phyloP scores from a whole-genome alignment of 37 sponge, comb jelly and placozoan species.

The Cliona cf. orientalis region DNA sequence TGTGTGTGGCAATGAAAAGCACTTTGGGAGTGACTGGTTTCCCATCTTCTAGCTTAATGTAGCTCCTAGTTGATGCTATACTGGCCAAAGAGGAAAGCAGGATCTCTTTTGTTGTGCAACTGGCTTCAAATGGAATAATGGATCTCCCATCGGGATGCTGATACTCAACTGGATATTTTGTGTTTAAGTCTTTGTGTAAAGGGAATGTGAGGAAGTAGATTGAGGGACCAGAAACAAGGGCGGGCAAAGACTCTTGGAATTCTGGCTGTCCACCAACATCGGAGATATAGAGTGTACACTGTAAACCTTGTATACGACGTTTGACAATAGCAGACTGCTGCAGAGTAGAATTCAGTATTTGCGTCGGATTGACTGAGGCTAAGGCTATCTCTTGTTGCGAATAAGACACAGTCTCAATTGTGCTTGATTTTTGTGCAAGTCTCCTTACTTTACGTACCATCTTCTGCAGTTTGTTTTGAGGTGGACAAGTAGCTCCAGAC shows the following conservation, averaged over 20 bases:
- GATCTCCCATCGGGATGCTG: background rate
- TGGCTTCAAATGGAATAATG: background rate
- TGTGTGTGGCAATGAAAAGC: background rate
- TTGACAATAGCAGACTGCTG: no score
- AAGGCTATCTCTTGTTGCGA: no score
- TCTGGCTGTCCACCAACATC: constrained; percentile 25
- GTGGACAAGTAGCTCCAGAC: no score
- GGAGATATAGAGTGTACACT: background rate
- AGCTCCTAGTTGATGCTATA: background rate
- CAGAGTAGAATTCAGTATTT: no score
- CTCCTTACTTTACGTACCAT: no score
- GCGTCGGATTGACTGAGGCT: no score
- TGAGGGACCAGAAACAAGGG: constrained; percentile 14
- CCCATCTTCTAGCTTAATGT: background rate
- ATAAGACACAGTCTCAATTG: no score
- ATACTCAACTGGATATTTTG: constrained; percentile 4
- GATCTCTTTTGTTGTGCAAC: constrained; percentile 10
- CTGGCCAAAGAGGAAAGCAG: constrained; percentile 14
- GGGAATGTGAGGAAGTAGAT: constrained; percentile 17
- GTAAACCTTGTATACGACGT: no score
- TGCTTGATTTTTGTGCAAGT: no score
- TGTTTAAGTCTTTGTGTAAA: constrained; percentile 14
- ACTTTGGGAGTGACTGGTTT: background rate
- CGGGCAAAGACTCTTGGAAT: constrained; percentile 15
- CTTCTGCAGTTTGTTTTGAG: no score